These are phyloP conservation scores for Pardosa pseudoannulata DNA, from an alignment of 2,888 invertebrate species.

Conservation along the genomic window DNA sequence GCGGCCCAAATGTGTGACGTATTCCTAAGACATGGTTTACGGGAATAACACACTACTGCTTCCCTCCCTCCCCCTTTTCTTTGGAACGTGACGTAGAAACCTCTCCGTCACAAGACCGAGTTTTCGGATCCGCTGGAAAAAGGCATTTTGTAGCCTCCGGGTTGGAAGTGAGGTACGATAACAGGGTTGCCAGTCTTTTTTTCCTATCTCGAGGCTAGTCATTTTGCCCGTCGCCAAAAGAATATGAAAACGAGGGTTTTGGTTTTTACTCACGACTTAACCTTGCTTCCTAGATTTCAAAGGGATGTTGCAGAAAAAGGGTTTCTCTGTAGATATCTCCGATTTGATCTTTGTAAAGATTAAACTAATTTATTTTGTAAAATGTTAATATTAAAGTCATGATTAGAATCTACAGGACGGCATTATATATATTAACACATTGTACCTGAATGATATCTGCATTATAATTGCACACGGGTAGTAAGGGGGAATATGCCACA, in stretches of 20 bases:
- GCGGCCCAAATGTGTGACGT: background rate
- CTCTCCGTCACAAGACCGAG: background rate
- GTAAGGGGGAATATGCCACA: too few species aligned
- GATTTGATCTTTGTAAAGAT: too few species aligned
- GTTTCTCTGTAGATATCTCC: too few species aligned
- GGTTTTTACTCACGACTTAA: too few species aligned
- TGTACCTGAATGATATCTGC: too few species aligned
- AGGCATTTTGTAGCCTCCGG: slow-evolving; percentile 6
- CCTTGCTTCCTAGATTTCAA: too few species aligned
- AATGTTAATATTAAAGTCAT: too few species aligned
- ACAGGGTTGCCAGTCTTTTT: background rate
- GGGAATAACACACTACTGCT: background rate
- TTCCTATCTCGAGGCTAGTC: background rate
- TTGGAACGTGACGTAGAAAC: background rate
- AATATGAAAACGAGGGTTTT: background rate
- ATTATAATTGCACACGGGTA: too few species aligned
- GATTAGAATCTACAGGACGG: too few species aligned
- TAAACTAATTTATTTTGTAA: too few species aligned
- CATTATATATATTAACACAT: too few species aligned
- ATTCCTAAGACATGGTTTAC: background rate
- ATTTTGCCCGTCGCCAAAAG: background rate
- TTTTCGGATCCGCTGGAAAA: slow-evolving; percentile 5
- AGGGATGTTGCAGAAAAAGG: too few species aligned
- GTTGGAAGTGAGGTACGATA: background rate
- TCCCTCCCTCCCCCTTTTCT: background rate